These are phyloP conservation scores for Cybosia mesomella DNA, from an alignment of 2,888 invertebrate genomes.

Conservation along the genomic window DNA sequence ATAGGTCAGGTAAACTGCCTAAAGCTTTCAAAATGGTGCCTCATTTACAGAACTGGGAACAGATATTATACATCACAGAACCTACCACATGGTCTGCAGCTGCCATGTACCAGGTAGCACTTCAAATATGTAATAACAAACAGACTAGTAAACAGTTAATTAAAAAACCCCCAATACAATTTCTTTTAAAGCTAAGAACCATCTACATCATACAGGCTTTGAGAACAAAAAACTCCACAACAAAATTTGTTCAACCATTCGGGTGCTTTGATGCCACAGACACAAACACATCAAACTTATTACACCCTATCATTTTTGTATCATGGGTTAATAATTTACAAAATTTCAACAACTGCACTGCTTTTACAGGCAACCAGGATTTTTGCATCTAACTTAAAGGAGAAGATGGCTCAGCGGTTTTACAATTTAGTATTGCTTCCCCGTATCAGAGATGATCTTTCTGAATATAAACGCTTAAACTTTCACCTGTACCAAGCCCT, in stretches of 20 bases:
- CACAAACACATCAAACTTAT: no score
- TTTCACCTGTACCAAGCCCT: constrained; percentile 98
- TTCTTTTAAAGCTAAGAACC: no score
- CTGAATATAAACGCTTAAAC: constrained; percentile 97
- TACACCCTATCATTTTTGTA: no score
- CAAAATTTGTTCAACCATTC: no score
- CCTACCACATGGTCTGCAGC: constrained; percentile 99
- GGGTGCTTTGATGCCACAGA: no score
- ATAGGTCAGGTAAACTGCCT: constrained; percentile 98
- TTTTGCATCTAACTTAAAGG: constrained; percentile 98
- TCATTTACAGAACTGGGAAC: constrained; percentile 97
- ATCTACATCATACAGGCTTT: no score
- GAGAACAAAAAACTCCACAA: no score
- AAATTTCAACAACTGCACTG: not conserved
- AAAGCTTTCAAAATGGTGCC: constrained; percentile 99
- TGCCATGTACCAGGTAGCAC: constrained; percentile 94
- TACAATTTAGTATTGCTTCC: constrained; percentile 97
- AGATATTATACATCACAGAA: constrained; percentile 94
- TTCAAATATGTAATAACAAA: not conserved
- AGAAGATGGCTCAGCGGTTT: constrained; percentile 98
- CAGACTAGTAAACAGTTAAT: not conserved
- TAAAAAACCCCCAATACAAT: no score
- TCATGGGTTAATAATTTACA: no score
- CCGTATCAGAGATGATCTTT: constrained; percentile 96
- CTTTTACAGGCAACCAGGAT: constrained; percentile 92